Base-by-base conservation (phyloP, 2,113 vertebrate species). In the Tor tambroides region DNA sequence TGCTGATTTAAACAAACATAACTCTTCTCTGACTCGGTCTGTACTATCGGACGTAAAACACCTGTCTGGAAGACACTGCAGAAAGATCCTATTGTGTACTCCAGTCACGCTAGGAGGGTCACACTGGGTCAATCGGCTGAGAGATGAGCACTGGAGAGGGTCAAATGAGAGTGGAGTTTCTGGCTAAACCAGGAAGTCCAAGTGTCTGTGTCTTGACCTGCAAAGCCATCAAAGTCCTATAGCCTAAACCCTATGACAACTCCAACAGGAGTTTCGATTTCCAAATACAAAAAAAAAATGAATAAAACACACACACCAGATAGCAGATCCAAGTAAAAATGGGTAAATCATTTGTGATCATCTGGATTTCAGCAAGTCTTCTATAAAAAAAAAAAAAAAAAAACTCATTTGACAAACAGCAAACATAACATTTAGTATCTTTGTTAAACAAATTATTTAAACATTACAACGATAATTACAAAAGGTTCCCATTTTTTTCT, bases 1-100 rank as follows among this genome's bases (percentile, higher is more conserved):
- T 46, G 4, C 17, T 46, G 59, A 82, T 83, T 83, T 71, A 83
- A 83, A 69, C 80, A 30, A 43, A 46, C 41, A 49, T 82, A 49
- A 71, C 38, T 82, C 80, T 12, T 67, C 80, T 41, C 11, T 2
- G 11, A 54, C 77, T 41, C 32, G 0, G 30, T 35, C 51, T 61
- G 51, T 80, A n/a, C 56, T n/a, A 61, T 80, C 8, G 5, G 23
- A 61, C 6, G 10, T 63, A 61, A 77, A 43, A 6, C 56, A 76
- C 74, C 84, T 77, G 30, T 78, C 61, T 49, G 74, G 56, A 63
- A 26, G 71, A 19, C 0, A 0, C 21, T 5, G 38, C 7, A 49
- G 41, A 85, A 26, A 54, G 65, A 15, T 17, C 15, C 15, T 17
- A 51, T 56, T 38, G 32, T 71, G 85, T 67, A 67, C 26, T 80